These are phyloP conservation scores for Muschampia plurimacula DNA, from an alignment of 2,888 invertebrate genomes.

Conservation along the genomic window DNA sequence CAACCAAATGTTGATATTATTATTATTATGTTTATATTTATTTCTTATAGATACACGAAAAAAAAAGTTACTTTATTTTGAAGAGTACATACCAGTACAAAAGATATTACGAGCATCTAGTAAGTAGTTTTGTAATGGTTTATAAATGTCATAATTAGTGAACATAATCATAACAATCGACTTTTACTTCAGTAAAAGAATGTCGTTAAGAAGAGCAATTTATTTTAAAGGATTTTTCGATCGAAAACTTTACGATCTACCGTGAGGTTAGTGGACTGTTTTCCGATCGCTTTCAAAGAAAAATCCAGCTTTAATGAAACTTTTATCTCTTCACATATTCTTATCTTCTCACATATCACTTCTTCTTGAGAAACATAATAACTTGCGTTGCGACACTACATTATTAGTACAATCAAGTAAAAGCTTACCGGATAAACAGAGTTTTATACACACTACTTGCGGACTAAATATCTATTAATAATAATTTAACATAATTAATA, in stretches of 20 bases:
- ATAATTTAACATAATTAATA: no score
- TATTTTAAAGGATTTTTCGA: neutral
- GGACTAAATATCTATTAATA: neutral
- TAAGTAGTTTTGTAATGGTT: no score
- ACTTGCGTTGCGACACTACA: slow-evolving; percentile 1
- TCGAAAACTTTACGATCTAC: neutral
- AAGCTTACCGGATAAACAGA: neutral
- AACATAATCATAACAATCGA: no score
- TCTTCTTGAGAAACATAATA: neutral
- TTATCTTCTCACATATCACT: no score
- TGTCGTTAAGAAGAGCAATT: neutral
- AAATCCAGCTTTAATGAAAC: neutral
- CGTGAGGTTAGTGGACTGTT: neutral
- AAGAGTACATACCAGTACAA: no score
- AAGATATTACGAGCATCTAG: no score
- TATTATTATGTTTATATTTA: no score
- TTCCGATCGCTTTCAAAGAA: neutral
- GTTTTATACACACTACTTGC: neutral
- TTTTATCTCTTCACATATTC: neutral
- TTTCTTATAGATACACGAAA: no score
- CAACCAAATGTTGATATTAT: no score
- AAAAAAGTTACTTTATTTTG: no score
- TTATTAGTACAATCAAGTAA: neutral
- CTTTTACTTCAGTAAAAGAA: neutral
- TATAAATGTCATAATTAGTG: no score